A percentile compares a stretch with the other conserved stretches of the same genome.
Evolutionary conservation across 2,888 invertebrate species (phyloP).

Genomic region (Drosophila ochracea): DNA sequence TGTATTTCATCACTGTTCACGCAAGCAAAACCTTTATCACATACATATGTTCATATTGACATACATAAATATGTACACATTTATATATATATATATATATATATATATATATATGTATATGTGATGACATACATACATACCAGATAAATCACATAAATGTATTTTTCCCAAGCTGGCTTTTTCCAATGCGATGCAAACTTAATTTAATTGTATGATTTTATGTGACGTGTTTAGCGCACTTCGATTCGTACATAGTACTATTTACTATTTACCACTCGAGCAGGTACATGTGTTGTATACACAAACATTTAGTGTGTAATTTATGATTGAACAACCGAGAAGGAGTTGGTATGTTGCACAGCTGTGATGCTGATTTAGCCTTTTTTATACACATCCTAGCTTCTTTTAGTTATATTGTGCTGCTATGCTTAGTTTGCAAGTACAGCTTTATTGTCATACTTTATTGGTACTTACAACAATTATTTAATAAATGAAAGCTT

Average conservation of each 20-base stretch:
- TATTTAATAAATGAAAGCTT: no score
- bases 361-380: constrained; percentile 7
- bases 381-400: background rate
- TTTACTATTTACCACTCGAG: constrained; percentile 4
- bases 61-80: background rate
- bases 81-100: background rate
- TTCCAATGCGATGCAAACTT: background rate
- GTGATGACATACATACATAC: constrained; percentile 1
- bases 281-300: background rate
- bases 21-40: background rate
- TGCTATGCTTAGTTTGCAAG: background rate
- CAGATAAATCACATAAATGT: background rate
- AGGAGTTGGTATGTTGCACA: constrained; percentile 9
- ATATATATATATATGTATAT: background rate
- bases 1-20: background rate
- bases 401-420: background rate
- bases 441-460: background rate
- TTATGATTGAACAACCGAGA: constrained; percentile 6
- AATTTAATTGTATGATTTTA: background rate
- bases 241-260: background rate
- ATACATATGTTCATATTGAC: background rate
- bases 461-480: background rate
- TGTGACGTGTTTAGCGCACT: background rate
- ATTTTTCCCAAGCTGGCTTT: background rate
- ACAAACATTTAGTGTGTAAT: constrained; percentile 1